Conservation (phyloP, 2,888 invertebrate genomes). For the Caenorhabditis imperialis region DNA sequence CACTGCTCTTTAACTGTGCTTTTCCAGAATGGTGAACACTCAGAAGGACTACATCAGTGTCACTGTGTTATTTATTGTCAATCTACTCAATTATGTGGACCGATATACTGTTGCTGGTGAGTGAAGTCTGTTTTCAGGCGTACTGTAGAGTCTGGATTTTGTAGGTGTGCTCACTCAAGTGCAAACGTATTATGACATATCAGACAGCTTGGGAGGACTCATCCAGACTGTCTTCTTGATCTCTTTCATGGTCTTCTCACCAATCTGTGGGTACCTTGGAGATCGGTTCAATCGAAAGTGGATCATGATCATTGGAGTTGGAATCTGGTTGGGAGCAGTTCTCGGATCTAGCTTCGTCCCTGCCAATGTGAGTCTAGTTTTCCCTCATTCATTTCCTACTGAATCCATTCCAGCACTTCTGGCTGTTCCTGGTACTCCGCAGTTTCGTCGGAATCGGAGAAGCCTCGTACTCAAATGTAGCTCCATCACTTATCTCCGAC, state of each 20-base stretch:
- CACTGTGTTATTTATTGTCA: constrained; percentile 85
- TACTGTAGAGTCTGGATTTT: not conserved
- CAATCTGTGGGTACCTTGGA: constrained; percentile 96
- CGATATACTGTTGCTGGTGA: constrained; percentile 94
- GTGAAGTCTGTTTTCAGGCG: not conserved
- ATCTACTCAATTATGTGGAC: constrained; percentile 99
- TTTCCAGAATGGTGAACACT: constrained; percentile 56
- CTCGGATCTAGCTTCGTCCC: constrained; percentile 89
- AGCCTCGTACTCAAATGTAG: constrained; percentile 98
- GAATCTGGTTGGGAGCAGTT: constrained; percentile 93
- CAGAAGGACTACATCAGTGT: constrained; percentile 60
- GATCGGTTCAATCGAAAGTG: constrained; percentile 92
- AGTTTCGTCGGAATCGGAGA: constrained; percentile 96
- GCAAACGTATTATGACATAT: constrained; percentile 85
- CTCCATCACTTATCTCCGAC: constrained; percentile 95
- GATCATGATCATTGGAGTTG: constrained; percentile 93
- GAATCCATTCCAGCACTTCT: constrained; percentile 82
- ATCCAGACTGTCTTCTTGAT: constrained; percentile 94
- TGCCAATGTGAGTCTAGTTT: constrained; percentile 80
- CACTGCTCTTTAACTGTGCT: too few species aligned
- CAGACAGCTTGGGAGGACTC: constrained; percentile 88
- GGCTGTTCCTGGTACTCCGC: constrained; percentile 88
- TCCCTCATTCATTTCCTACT: not conserved
- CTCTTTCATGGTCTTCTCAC: constrained; percentile 97
- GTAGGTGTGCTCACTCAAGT: constrained; percentile 89